Base-by-base conservation (phyloP, 2,113 vertebrate genomes). In the Ictalurus punctatus region DNA sequence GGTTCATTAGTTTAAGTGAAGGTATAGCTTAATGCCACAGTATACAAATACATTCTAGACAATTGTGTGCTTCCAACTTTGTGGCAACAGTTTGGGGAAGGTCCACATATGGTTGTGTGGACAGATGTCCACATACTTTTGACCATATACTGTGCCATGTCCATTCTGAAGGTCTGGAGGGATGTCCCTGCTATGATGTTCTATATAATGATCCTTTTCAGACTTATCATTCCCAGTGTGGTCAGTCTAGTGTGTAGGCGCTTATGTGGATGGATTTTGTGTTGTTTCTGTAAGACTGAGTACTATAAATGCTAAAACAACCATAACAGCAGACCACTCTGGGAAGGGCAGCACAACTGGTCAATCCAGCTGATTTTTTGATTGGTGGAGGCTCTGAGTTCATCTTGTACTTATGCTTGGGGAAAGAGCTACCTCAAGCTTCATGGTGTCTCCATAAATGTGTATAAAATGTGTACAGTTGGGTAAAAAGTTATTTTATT, bases 401-500 rank as follows among this genome's bases (percentile, higher is more conserved):
- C 13, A 56, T 80, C 0, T 80, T 79, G 21, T 79, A 78, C 40
- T 23, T 48, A 78, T 78, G 23, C 19, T 79, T 79, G 23, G 76
- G 76, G 44, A 13, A 13, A 58, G 30, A 59, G 9, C 8, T 82
- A 21, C 30, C 54, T 54, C 13, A 54, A 54, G 23, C 48, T 27
- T 82, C 37, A 37, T 3, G 21, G 1, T 23, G n/a, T 80, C 27
- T 80, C 27, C 23, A 56, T 56, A 54, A 56, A 56, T 30, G 14
- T 80, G 78, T 30, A 56, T 30, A 80, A 54, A 80, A 80, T 27
- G 27, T 80, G 13, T 56, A 80, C 27, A 80, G 25, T n/a, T 80
- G 27, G 25, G 48, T 6, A 17, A 80, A 67, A 80, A 54, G 78
- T 80, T 27, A 27, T 80, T 80, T 80, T 80, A 80, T 81, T 58